phyloP scores from a whole-genome alignment of 2,888 invertebrate species.

The Amphipyra tragopoginis region DNA sequence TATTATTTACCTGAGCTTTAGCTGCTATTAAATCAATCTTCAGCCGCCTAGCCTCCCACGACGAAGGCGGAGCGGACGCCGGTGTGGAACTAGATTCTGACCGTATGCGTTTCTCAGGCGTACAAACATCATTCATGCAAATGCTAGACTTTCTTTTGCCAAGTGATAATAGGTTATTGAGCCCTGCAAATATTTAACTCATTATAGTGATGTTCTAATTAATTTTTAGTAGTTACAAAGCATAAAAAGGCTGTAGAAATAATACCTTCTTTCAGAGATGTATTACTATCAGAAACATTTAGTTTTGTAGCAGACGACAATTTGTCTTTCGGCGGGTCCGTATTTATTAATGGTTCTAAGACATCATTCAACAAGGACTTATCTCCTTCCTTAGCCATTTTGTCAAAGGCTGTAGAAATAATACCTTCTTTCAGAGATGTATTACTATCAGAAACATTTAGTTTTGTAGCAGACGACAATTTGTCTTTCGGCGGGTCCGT shows the following conservation, averaged over 20 bases:
- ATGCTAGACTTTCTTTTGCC: conserved; percentile 83
- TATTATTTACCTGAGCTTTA: conserved; percentile 84
- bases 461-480: conserved; percentile 80
- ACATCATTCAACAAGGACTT: conserved; percentile 86
- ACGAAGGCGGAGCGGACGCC: conserved; percentile 85
- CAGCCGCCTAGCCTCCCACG: conserved; percentile 92
- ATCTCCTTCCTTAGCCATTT: conserved; percentile 86
- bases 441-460: conserved; percentile 86
- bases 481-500: conserved; percentile 86
- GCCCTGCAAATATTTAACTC: conserved; percentile 62
- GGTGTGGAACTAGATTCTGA: conserved; percentile 74
- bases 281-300: conserved; percentile 86
- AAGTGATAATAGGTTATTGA: conserved; percentile 74
- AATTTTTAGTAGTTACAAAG: neutral
- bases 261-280: conserved; percentile 83
- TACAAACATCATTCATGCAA: conserved; percentile 65
- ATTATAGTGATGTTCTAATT: neutral
- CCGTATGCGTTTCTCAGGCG: conserved; percentile 80
- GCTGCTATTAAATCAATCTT: conserved; percentile 92
- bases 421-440: conserved; percentile 84
- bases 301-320: conserved; percentile 81
- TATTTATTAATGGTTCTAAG: conserved; percentile 85
- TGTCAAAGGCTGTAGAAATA: conserved; percentile 3
- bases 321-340: conserved; percentile 85
- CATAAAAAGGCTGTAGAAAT: conserved; percentile 2